Percentiles rank a stretch among this genome's conserved stretches.
These are phyloP conservation scores for Drosophila biarmipes DNA, from an alignment of 1,140 invertebrate genomes.

Conservation along the genomic window DNA sequence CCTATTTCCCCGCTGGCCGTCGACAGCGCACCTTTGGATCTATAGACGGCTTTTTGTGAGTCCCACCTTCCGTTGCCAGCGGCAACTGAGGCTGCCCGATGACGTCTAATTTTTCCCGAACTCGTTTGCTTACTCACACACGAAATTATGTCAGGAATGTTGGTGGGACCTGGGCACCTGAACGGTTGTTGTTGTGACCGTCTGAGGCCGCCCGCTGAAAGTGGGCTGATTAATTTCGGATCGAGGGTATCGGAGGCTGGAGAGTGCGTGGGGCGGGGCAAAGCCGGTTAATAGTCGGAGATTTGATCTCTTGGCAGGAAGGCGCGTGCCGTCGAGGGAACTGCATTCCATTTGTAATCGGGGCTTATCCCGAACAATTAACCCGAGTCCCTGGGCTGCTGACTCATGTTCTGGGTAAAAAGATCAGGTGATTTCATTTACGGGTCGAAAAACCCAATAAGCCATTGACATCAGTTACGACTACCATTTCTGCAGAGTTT, in stretches of 20 bases:
- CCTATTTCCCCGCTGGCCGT: constrained; percentile 25
- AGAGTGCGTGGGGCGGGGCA: constrained; percentile 18
- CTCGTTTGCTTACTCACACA: constrained; percentile 81
- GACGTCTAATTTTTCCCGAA: constrained; percentile 79
- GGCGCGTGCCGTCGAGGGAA: constrained; percentile 58
- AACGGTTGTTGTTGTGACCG: constrained; percentile 37
- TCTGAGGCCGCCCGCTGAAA: constrained; percentile 47
- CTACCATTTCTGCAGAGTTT: constrained; percentile 47
- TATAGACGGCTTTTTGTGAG: constrained; percentile 34
- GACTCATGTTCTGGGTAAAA: constrained; percentile 46
- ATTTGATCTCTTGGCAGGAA: constrained; percentile 19
- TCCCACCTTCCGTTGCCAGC: constrained; percentile 25
- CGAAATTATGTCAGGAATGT: constrained; percentile 81
- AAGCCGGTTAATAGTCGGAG: constrained; percentile 64
- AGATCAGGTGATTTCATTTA: constrained; percentile 62
- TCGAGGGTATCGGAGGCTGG: constrained; percentile 21
- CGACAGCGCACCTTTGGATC: constrained; percentile 22
- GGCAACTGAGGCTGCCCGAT: constrained; percentile 51
- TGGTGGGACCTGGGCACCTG: constrained; percentile 45
- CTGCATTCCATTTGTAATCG: constrained; percentile 39
- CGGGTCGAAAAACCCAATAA: constrained; percentile 49
- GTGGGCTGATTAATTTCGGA: constrained; percentile 63
- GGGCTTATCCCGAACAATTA: constrained; percentile 41
- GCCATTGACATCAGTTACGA: constrained; percentile 60
- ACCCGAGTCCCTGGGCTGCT: constrained; percentile 25